Conservation (phyloP, 1,140 invertebrate genomes). For the Pseudomyrmex dendroicus region DNA sequence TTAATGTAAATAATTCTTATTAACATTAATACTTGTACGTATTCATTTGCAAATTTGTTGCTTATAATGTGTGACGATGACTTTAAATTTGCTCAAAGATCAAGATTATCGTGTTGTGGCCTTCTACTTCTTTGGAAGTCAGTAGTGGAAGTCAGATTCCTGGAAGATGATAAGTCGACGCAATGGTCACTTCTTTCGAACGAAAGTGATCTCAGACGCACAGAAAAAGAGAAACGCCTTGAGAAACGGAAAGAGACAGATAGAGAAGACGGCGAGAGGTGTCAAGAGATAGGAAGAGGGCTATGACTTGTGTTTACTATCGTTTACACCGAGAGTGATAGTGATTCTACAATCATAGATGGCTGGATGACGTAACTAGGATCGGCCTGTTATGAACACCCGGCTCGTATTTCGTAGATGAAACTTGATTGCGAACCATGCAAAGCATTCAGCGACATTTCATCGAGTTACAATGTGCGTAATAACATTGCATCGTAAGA, state of each 20-base stretch:
- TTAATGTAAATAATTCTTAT: not conserved
- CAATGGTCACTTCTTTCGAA: conserved; percentile 22
- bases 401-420: conserved; percentile 55
- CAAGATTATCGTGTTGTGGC: not conserved
- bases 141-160: not conserved
- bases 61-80: not conserved
- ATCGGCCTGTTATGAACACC: conserved; percentile 61
- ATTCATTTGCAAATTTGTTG: not conserved
- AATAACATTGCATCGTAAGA: not conserved
- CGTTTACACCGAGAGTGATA: conserved; percentile 69
- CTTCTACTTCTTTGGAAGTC: conserved; percentile 5
- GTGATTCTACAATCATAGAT: conserved; percentile 71
- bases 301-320: conserved; percentile 70
- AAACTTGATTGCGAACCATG: conserved; percentile 53
- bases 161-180: conserved; percentile 31
- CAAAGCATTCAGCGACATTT: not conserved
- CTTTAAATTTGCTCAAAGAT: conserved; percentile 33
- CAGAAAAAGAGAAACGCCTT: conserved; percentile 8
- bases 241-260: not conserved
- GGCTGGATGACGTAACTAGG: conserved; percentile 65
- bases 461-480: conserved; percentile 10
- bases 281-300: conserved; percentile 54
- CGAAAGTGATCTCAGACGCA: conserved; percentile 43
- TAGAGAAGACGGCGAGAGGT: conserved; percentile 9
- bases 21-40: not conserved